Base-by-base conservation (phyloP, 37 sponge, comb jelly and placozoan genomes). In the Cliona cf. orientalis region DNA sequence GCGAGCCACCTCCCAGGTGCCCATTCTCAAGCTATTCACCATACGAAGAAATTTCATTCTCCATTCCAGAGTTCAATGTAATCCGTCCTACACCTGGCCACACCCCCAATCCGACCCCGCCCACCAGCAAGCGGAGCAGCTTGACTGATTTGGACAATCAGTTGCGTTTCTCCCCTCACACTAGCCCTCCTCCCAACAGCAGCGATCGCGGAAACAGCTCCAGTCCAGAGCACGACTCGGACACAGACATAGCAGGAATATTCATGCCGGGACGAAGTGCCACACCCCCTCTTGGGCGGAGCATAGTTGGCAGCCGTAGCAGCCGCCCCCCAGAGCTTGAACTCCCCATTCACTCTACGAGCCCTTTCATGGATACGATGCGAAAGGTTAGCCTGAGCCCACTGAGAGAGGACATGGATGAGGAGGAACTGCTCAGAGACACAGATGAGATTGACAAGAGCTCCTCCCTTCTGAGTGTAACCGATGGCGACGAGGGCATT, bases 1-100 rank as follows among this genome's bases (percentile, higher is more conserved):
- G 11, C 5, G 36, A 66, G 66, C 66, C 66, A 5, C 5, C 33
- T 11, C 66, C 60, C 23, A 59, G 23, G 28, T 59, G 23, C 60
- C 60, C 60, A 59, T 49, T 14, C 53, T 49, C 53, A 14, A 49
- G 25, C 31, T 21, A 26, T 9, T 55, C 17, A 1, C 21, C 22
- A 31, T 26, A 25, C 29, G 17, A 21, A 6, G 37, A 7, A 23
- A 19, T 26, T 2, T 71, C 29, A 25, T 19, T 2, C 19, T 40
- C 44, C 9, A 41, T 60, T 12, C 72, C 72, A 37, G 82, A 81
- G n/a, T 44, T 71, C 26, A 70, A 70, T 58, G 82, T 81, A 14
- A 81, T 58, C 44, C 46, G 71, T 5, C 62, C 83, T 17, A 83
- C 83, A 45, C 83, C 83, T 2, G 41, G n/a, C 3, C 34, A 17